A percentile compares a stretch with the other conserved stretches of the same genome.
Conservation (phyloP, 2,113 vertebrate species). For the Calidris pygmaea region DNA sequence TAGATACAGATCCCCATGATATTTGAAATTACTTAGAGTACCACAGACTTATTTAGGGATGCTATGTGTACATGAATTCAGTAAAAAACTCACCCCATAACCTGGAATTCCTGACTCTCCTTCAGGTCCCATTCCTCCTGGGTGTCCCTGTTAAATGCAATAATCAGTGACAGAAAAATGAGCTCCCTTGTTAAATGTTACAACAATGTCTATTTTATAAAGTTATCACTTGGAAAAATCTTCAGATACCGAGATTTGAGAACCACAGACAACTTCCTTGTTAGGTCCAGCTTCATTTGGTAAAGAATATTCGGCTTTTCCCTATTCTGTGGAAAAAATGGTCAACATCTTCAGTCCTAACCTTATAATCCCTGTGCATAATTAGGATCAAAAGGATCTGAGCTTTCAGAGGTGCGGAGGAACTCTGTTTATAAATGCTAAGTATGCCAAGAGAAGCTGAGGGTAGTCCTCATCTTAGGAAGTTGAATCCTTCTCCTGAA, state of each 20-base stretch:
- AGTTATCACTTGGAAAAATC: neutral
- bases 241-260: constrained; percentile 2
- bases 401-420: neutral
- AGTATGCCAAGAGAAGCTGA: neutral
- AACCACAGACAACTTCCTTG: neutral
- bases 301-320: neutral
- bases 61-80: neutral
- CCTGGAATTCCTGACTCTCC: constrained; percentile 90
- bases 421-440: neutral
- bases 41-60: neutral
- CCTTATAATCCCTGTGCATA: neutral
- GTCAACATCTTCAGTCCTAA: neutral
- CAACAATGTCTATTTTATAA: neutral
- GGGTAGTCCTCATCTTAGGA: neutral
- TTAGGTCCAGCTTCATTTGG: neutral
- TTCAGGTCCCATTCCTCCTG: constrained; percentile 85
- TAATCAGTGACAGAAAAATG: constrained; percentile 43
- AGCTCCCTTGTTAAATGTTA: neutral
- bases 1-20: neutral
- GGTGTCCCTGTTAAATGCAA: constrained; percentile 81
- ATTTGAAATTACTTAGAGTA: neutral
- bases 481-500: neutral
- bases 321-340: neutral
- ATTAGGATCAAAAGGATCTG: neutral
- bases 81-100: constrained; percentile 80